These are phyloP conservation scores for Jordanella pulchra DNA, from an alignment of 2,797 vertebrate species.

Conservation along the genomic window DNA sequence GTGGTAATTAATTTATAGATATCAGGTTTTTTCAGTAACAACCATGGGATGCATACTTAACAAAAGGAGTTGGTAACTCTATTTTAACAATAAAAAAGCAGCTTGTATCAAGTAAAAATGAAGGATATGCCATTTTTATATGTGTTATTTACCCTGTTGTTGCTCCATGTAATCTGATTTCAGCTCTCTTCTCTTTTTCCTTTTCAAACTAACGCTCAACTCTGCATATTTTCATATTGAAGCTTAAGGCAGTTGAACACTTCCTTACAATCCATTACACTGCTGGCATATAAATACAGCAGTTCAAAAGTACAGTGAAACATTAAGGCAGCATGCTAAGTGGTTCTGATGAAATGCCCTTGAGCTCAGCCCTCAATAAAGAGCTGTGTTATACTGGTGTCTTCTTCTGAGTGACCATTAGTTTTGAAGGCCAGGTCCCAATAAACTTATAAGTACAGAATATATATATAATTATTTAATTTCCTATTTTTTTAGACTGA, in stretches of 20 bases:
- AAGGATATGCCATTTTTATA: neutral
- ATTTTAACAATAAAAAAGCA: no score
- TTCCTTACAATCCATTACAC: neutral
- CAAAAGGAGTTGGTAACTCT: no score
- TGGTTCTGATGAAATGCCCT: neutral
- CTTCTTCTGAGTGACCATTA: neutral
- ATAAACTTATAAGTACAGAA: neutral
- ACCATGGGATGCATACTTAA: no score
- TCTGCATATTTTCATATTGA: neutral
- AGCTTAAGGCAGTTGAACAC: neutral
- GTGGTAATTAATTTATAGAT: no score
- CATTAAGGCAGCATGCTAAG: neutral
- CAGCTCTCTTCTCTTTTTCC: neutral
- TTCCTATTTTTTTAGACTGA: no score
- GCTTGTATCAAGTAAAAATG: no score
- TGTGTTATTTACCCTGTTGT: neutral
- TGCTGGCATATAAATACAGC: constrained; percentile 1
- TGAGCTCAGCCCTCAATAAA: neutral
- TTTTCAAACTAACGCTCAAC: neutral
- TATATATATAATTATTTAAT: neutral
- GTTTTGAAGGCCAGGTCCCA: neutral
- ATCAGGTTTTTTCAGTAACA: no score
- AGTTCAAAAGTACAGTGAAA: neutral
- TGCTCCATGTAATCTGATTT: neutral
- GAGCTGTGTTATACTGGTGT: neutral